A percentile compares a stretch with the other conserved stretches of the same genome.
Conservation (phyloP, 2,113 vertebrate genomes). For the Dasyornis broadbenti region DNA sequence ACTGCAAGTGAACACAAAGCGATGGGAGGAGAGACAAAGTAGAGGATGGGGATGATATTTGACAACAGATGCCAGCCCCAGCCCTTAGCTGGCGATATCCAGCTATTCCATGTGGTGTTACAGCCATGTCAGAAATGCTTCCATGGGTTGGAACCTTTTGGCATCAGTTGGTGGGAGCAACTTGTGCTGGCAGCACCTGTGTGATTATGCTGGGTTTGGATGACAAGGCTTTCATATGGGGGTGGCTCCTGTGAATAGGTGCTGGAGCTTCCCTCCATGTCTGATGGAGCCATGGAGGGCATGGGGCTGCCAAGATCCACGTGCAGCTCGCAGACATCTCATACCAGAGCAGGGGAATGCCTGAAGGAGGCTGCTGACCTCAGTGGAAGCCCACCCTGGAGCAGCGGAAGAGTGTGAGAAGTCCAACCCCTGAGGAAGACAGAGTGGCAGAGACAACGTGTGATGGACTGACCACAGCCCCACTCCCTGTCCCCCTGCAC, state of each 20-base stretch:
- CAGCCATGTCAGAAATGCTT: background rate
- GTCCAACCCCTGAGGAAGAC: background rate
- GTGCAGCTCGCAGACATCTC: background rate
- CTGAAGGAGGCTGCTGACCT: background rate
- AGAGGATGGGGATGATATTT: background rate
- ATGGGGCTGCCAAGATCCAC: background rate
- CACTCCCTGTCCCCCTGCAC: background rate
- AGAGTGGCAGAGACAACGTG: background rate
- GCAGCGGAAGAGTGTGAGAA: background rate
- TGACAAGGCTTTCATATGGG: background rate
- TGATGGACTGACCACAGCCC: background rate
- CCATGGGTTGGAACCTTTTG: background rate
- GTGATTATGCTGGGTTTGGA: background rate
- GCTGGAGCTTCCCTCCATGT: background rate
- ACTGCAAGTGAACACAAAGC: background rate
- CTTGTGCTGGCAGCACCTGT: background rate
- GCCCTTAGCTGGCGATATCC: background rate
- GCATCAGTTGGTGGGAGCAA: background rate
- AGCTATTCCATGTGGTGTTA: rapidly evolving
- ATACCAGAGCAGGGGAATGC: background rate
- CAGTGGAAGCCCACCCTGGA: background rate
- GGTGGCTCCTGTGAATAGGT: background rate
- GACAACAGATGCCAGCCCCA: background rate
- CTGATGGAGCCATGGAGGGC: background rate
- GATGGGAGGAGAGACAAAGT: background rate